Percentiles rank a stretch among this genome's conserved stretches.
phyloP scores from a whole-genome alignment of 1,140 invertebrate species.

The Cydia amplana region DNA sequence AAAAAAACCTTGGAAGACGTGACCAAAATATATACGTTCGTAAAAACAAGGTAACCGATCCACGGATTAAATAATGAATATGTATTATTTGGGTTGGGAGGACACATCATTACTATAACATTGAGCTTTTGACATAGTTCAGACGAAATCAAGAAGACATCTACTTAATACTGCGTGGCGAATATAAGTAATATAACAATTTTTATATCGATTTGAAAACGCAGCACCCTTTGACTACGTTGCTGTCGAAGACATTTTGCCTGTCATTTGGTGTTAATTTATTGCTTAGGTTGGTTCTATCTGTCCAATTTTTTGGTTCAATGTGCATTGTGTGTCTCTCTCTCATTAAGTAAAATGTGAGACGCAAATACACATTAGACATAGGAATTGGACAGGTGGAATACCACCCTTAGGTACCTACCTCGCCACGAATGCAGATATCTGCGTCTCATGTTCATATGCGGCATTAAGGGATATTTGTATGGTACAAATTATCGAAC shows the following conservation, averaged over 20 bases:
- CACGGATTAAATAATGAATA: background rate
- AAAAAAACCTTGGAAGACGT: slow-evolving; percentile 31
- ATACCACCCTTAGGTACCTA: too few species aligned
- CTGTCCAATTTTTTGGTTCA: too few species aligned
- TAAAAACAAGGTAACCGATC: slow-evolving; percentile 25
- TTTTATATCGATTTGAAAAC: slow-evolving; percentile 41
- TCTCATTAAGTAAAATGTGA: too few species aligned
- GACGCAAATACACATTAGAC: too few species aligned
- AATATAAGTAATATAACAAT: slow-evolving; percentile 40
- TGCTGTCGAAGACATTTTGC: slow-evolving; percentile 6
- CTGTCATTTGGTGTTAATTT: background rate
- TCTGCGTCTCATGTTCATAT: too few species aligned
- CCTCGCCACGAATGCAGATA: background rate
- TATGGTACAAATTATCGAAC: too few species aligned
- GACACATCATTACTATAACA: slow-evolving; percentile 35
- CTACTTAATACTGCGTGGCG: slow-evolving; percentile 57
- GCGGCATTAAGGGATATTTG: too few species aligned
- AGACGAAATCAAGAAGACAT: slow-evolving; percentile 43
- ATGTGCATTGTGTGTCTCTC: too few species aligned
- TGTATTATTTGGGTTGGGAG: slow-evolving; percentile 5
- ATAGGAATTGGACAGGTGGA: too few species aligned
- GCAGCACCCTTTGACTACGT: background rate
- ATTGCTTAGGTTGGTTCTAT: too few species aligned
- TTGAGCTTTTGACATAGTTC: slow-evolving; percentile 68
- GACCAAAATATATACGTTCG: background rate